phyloP scores from a whole-genome alignment of 2,888 invertebrate species.

The Gari tellinella region DNA sequence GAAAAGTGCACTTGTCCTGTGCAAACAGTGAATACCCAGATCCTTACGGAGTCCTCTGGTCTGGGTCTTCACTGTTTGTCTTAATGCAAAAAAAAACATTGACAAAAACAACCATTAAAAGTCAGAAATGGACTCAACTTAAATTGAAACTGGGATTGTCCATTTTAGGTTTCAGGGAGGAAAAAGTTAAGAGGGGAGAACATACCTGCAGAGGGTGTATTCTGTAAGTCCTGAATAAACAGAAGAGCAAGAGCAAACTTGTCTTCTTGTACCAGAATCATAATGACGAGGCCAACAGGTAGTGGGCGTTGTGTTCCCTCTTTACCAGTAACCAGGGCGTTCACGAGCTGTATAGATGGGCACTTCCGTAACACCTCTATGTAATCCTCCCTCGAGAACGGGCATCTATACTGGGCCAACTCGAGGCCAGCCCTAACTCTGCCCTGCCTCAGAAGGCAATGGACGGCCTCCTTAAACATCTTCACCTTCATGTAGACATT shows the following conservation, averaged over 20 bases:
- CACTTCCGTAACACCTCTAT: conserved; percentile 65
- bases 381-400: conserved; percentile 65
- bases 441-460: conserved; percentile 79
- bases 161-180: too few relatives aligned
- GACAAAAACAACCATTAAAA: too few relatives aligned
- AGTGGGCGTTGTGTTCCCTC: conserved; percentile 43
- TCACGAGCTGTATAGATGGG: conserved; percentile 74
- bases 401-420: conserved; percentile 66
- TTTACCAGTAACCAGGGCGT: conserved; percentile 66
- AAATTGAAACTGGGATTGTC: too few relatives aligned
- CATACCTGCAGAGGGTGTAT: conserved; percentile 56
- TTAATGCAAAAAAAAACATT: too few relatives aligned
- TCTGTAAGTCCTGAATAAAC: conserved; percentile 66
- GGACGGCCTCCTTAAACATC: conserved; percentile 70
- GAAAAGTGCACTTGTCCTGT: too few relatives aligned
- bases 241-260: conserved; percentile 65
- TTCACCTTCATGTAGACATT: conserved; percentile 76
- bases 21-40: too few relatives aligned
- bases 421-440: conserved; percentile 78
- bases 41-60: too few relatives aligned
- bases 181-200: too few relatives aligned
- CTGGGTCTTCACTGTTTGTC: too few relatives aligned
- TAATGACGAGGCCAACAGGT: conserved; percentile 56
- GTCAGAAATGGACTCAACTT: too few relatives aligned
- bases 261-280: conserved; percentile 62